Base-by-base conservation (phyloP, 2,113 vertebrate genomes). In the Oryzias melastigma region DNA sequence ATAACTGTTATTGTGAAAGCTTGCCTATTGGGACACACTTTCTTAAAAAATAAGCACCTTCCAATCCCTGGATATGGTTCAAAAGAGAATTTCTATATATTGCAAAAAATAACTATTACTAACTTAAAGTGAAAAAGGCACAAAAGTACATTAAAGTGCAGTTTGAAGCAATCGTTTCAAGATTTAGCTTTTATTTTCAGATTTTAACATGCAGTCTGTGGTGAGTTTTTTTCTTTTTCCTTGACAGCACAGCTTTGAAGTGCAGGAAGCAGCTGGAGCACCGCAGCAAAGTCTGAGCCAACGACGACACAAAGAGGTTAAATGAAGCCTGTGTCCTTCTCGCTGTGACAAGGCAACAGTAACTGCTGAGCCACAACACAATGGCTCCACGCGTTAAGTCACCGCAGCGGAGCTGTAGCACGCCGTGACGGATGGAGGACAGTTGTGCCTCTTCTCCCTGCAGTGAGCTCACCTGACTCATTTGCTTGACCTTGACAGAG, bases 401-500 rank as follows among this genome's bases (percentile, higher is more conserved):
- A 65, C 59, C 66, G 58, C 65, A 68, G 69, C 75, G 48, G 52
- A 71, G 74, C 63, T 63, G 72, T 54, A 59, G 71, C 62, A 45
- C 46, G 56, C 24, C 7, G 29, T 84, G 81, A 76, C 66, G 62
- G 73, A 85, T 83, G 65, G 77, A 80, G 71, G 80, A 76, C 78
- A 53, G 72, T 75, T 49, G 63, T 49, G 12, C 44, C 62, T 40
- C 19, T 53, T 69, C 70, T 64, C 68, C 52, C 69, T 20, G 66
- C 81, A 66, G 73, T 65, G 73, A 82, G 82, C 71, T 77, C 80
- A 82, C 78, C 85, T 84, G 82, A 85, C 82, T 86, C 80, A 88
- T 84, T 90, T 78, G 73, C 77, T 74, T 85, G 86, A 90, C 88
- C 85, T 90, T 85, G 84, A 71, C 74, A 67, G 71, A n/a, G 46